Conservation (phyloP, 2,113 vertebrate genomes). For the Tychaedon coryphoeus region DNA sequence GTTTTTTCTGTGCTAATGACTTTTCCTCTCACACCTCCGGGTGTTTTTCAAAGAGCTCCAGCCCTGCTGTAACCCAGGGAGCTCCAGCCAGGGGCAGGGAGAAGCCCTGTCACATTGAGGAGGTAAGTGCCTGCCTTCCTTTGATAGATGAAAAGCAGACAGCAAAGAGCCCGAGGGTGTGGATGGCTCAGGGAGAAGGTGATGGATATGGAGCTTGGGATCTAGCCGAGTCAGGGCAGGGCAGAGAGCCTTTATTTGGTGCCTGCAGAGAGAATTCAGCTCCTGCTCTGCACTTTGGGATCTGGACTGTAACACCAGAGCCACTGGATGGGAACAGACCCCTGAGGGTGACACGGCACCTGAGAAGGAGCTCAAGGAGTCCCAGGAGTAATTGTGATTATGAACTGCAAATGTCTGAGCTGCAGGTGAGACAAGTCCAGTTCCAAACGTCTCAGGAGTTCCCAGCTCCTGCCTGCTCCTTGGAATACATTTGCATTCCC, state of each 20-base stretch:
- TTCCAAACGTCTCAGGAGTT: neutral
- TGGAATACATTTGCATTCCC: neutral
- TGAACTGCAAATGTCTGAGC: neutral
- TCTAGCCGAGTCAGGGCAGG: neutral
- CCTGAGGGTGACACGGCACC: neutral
- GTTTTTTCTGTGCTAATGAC: slow-evolving; percentile 20
- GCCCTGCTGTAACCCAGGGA: neutral
- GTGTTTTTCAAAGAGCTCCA: neutral
- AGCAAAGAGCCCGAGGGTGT: neutral
- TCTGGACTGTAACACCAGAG: neutral
- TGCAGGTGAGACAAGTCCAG: neutral
- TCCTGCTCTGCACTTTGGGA: neutral
- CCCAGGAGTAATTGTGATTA: neutral
- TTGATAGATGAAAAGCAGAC: neutral
- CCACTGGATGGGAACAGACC: neutral
- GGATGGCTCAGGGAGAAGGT: neutral
- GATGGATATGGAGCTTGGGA: neutral
- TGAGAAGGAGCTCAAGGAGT: neutral
- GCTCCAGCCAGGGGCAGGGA: neutral
- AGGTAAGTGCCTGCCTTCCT: neutral
- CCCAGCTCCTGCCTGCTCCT: neutral
- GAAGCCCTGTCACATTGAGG: neutral
- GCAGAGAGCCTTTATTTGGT: neutral
- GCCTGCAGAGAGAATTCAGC: neutral
- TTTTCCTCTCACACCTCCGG: neutral